Evolutionary conservation across 2,888 invertebrate genomes (phyloP).

Genomic region (Drepana falcataria): DNA sequence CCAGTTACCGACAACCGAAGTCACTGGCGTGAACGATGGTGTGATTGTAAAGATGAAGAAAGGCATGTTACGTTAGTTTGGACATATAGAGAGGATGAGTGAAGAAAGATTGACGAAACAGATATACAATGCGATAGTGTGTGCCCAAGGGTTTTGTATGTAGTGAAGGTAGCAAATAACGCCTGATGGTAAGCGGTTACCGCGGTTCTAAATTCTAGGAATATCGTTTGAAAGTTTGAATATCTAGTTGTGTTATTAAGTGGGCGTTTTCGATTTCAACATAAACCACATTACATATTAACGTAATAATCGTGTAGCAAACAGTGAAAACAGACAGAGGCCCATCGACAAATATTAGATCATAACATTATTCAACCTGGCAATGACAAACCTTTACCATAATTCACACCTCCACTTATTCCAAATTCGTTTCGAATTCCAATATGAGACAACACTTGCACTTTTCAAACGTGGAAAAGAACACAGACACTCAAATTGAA

Average conservation of each 20-base stretch:
- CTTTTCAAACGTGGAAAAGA: background rate
- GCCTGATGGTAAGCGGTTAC: too few relatives aligned
- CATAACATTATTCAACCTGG: conserved; percentile 3
- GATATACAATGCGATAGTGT: too few relatives aligned
- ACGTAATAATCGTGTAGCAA: background rate
- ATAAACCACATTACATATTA: too few relatives aligned
- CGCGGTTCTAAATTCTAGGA: too few relatives aligned
- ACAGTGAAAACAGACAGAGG: background rate
- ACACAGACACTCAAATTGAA: background rate
- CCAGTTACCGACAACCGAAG: background rate
- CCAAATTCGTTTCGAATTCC: background rate
- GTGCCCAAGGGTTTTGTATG: too few relatives aligned
- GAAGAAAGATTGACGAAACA: too few relatives aligned
- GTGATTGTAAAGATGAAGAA: too few relatives aligned
- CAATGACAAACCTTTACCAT: conserved; percentile 4
- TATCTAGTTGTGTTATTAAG: background rate
- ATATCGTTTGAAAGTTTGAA: too few relatives aligned
- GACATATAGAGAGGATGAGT: too few relatives aligned
- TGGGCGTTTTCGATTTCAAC: background rate
- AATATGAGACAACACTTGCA: background rate
- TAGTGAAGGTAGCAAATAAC: too few relatives aligned
- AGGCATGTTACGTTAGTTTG: too few relatives aligned
- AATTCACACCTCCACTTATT: conserved; percentile 5
- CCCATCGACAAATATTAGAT: background rate
- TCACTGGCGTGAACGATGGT: too few relatives aligned